Conservation (phyloP, 2,113 vertebrate genomes). For the mouse (Mus musculus) region DNA sequence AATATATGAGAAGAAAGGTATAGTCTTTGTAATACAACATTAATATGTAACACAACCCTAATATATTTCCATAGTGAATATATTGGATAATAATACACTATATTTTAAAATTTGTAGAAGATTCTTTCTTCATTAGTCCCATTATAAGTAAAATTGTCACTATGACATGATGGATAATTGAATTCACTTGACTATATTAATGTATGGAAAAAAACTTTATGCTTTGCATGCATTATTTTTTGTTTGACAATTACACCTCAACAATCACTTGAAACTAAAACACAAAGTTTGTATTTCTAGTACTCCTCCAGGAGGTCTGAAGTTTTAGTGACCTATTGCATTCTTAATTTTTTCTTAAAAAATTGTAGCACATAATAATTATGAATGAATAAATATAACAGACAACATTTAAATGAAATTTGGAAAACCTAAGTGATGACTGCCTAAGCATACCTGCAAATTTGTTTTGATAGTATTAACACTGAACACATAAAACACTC, state of each 20-base stretch:
- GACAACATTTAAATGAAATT: neutral
- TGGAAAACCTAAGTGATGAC: neutral
- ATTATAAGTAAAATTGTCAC: neutral
- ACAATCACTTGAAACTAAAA: neutral
- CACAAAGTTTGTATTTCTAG: neutral
- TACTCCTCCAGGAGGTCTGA: neutral
- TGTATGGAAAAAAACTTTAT: neutral
- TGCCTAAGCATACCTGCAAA: neutral
- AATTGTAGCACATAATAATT: slow-evolving; percentile 11
- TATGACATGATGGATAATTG: neutral
- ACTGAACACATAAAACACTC: neutral
- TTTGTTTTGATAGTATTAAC: neutral
- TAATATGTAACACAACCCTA: neutral
- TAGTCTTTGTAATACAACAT: neutral
- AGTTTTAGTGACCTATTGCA: neutral
- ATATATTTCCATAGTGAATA: neutral
- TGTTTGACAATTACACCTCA: neutral
- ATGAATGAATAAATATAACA: neutral
- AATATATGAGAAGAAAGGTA: neutral
- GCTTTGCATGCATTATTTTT: neutral
- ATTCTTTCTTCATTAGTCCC: neutral
- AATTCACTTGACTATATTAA: neutral
- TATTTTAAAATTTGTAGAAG: neutral
- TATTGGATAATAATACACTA: neutral
- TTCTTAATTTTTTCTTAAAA: neutral